phyloP scores from a whole-genome alignment of 2,888 invertebrate genomes.

The Ochropleura plecta region DNA sequence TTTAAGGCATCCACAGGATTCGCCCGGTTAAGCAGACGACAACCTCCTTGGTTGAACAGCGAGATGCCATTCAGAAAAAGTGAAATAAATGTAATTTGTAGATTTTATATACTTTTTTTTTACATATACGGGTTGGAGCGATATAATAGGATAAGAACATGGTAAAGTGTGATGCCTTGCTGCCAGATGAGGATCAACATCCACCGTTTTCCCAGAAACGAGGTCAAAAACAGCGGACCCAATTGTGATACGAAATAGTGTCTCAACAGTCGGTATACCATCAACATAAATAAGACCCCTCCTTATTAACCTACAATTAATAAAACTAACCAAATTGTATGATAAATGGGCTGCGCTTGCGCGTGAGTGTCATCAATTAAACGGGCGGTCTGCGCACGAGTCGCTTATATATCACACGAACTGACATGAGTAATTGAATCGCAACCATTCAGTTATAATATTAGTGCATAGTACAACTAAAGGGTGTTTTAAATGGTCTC shows the following conservation, averaged over 20 bases:
- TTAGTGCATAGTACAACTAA: background rate
- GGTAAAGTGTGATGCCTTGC: too few relatives aligned
- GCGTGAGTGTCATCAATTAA: constrained; percentile 47
- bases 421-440: constrained; percentile 54
- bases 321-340: constrained; percentile 13
- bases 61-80: too few relatives aligned
- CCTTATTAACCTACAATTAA: background rate
- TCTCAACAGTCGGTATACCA: too few relatives aligned
- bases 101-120: too few relatives aligned
- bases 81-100: too few relatives aligned
- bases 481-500: constrained; percentile 1
- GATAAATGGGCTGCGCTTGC: constrained; percentile 18
- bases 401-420: constrained; percentile 39
- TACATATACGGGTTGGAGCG: too few relatives aligned
- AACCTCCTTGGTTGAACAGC: too few relatives aligned
- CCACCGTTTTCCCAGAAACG: background rate
- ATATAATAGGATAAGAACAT: too few relatives aligned
- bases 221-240: background rate
- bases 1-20: too few relatives aligned
- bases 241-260: too few relatives aligned
- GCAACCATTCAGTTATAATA: constrained; percentile 35
- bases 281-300: background rate
- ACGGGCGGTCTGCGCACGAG: constrained; percentile 37
- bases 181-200: background rate
- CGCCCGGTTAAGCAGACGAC: too few relatives aligned